Conservation (phyloP, 2,888 invertebrate genomes). For the Eupithecia subfuscata region DNA sequence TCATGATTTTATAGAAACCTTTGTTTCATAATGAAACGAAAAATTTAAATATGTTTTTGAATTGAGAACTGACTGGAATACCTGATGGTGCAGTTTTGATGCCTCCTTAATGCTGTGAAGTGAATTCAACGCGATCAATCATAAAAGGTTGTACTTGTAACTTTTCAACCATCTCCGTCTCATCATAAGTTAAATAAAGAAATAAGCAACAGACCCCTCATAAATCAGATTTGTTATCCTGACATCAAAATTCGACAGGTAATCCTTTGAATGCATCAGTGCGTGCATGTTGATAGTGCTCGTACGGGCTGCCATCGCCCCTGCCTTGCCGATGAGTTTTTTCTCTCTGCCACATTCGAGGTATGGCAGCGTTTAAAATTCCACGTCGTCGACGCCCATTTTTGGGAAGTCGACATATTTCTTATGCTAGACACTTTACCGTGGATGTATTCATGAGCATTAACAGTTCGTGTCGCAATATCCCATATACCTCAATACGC, state of each 20-base stretch:
- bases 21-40: constrained; percentile 40
- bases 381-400: constrained; percentile 60
- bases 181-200: constrained; percentile 53
- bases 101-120: constrained; percentile 26
- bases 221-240: constrained; percentile 65
- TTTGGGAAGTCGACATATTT: constrained; percentile 61
- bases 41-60: constrained; percentile 26
- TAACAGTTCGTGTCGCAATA: constrained; percentile 64
- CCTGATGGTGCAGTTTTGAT: constrained; percentile 19
- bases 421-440: constrained; percentile 52
- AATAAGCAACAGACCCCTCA: constrained; percentile 57
- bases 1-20: constrained; percentile 46
- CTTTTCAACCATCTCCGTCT: constrained; percentile 42
- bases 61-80: constrained; percentile 28
- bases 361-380: constrained; percentile 69
- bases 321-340: constrained; percentile 48
- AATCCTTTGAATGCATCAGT: constrained; percentile 58
- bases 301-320: constrained; percentile 32
- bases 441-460: constrained; percentile 52
- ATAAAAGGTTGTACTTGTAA: constrained; percentile 45
- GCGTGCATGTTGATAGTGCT: constrained; percentile 54
- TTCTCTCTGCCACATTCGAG: constrained; percentile 51
- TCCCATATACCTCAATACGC: constrained; percentile 71
- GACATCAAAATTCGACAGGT: constrained; percentile 68
- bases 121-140: constrained; percentile 55